Evolutionary conservation across 2,888 invertebrate genomes (phyloP).

Genomic region (Peribatodes rhomboidaria): DNA sequence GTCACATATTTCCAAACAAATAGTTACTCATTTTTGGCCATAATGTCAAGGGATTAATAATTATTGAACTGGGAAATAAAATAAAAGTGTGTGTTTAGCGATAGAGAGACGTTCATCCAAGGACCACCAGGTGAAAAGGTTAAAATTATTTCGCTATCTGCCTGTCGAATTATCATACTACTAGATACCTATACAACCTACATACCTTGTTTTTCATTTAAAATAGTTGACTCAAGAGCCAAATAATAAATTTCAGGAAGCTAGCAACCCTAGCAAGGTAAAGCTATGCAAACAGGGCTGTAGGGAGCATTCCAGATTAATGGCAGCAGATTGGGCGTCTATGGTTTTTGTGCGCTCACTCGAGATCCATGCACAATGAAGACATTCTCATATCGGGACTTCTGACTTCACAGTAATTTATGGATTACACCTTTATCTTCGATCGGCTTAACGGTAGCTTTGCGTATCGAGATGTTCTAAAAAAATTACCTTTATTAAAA

Average conservation of each 20-base stretch:
- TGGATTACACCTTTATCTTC: conserved; percentile 17
- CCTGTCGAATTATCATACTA: too few species aligned
- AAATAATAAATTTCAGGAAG: neutral
- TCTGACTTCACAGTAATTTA: conserved; percentile 18
- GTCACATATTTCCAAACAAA: too few species aligned
- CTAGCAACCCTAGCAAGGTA: conserved; percentile 43
- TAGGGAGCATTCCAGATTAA: conserved; percentile 72
- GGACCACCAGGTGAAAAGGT: too few species aligned
- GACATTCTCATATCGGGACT: conserved; percentile 28
- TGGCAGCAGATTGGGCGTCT: conserved; percentile 68
- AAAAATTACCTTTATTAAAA: conserved; percentile 13
- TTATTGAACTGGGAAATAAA: too few species aligned
- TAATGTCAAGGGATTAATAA: too few species aligned
- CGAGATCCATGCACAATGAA: conserved; percentile 45
- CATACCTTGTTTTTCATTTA: too few species aligned
- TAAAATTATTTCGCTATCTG: too few species aligned
- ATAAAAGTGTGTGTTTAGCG: too few species aligned
- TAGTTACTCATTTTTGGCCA: too few species aligned
- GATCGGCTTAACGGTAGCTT: conserved; percentile 2
- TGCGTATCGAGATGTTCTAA: conserved; percentile 17
- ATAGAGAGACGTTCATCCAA: too few species aligned
- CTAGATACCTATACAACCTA: too few species aligned
- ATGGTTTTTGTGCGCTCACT: conserved; percentile 55
- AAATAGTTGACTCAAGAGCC: neutral
- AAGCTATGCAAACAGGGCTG: conserved; percentile 59